Evolutionary conservation across 2,797 vertebrate genomes (phyloP).

Genomic region (Ctenopoma kingsleyae): DNA sequence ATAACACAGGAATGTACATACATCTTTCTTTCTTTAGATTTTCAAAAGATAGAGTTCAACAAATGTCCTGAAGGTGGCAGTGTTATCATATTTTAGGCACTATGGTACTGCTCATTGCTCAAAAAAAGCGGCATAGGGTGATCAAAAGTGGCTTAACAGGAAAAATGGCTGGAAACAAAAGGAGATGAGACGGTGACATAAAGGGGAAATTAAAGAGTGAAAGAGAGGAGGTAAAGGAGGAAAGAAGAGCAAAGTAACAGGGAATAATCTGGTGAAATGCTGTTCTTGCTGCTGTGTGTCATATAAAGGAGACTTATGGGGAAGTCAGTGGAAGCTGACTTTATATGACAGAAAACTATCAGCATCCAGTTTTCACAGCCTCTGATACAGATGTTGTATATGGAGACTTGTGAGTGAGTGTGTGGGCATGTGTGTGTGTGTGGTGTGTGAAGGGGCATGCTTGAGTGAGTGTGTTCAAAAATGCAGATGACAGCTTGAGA

Average conservation of each 20-base stretch:
- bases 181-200: not conserved
- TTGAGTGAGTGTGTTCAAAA: slow-evolving; percentile 8
- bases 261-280: not conserved
- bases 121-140: slow-evolving; percentile 8
- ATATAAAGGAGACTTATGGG: slow-evolving; percentile 45
- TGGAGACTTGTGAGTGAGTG: not conserved
- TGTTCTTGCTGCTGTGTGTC: not conserved
- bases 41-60: not conserved
- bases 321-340: slow-evolving; percentile 42
- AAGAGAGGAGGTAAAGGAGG: not conserved
- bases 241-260: not conserved
- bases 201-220: not conserved
- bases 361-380: not conserved
- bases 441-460: not conserved
- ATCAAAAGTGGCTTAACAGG: not conserved
- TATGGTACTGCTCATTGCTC: not conserved
- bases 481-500: slow-evolving; percentile 35
- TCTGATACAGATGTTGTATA: slow-evolving; percentile 2
- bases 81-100: slow-evolving; percentile 9
- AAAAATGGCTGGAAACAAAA: not conserved
- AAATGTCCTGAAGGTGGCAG: slow-evolving; percentile 55
- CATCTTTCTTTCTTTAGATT: too few relatives aligned
- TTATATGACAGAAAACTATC: slow-evolving; percentile 50
- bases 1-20: too few relatives aligned
- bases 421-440: not conserved